phyloP scores from a whole-genome alignment of 2,797 vertebrate species.

The Amphiprion clarkii region DNA sequence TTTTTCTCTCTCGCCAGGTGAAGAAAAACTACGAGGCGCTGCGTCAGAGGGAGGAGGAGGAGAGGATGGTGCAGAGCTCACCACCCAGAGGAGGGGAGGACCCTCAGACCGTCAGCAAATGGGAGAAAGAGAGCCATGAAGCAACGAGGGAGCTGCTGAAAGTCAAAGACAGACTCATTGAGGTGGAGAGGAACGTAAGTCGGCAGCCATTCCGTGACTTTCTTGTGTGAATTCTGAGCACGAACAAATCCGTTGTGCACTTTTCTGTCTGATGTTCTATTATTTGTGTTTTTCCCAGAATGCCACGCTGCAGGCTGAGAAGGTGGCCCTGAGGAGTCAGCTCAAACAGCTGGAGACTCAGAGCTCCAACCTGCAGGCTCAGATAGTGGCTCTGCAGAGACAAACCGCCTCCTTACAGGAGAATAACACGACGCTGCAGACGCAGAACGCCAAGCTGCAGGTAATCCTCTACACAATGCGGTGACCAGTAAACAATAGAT shows the following conservation, averaged over 20 bases:
- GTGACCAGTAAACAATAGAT: neutral
- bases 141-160: conserved; percentile 95
- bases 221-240: neutral
- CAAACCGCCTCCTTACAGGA: conserved; percentile 95
- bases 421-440: conserved; percentile 95
- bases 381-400: conserved; percentile 95
- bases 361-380: conserved; percentile 96
- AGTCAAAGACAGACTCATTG: conserved; percentile 97
- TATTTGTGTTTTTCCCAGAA: conserved; percentile 85
- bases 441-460: conserved; percentile 98
- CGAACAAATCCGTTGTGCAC: neutral
- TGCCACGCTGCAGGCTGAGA: conserved; percentile 97
- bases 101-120: conserved; percentile 87
- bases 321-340: conserved; percentile 94
- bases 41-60: conserved; percentile 97
- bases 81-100: conserved; percentile 89
- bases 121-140: conserved; percentile 97
- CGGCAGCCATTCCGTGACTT: neutral
- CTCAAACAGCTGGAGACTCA: conserved; percentile 96
- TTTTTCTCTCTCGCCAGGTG: conserved; percentile 84
- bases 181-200: conserved; percentile 98
- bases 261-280: neutral
- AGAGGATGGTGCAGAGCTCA: conserved; percentile 93
- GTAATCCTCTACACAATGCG: conserved; percentile 70
- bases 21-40: conserved; percentile 99